Evolutionary conservation across 2,113 vertebrate species (phyloP).

Genomic region (Phyllostomus discolor): DNA sequence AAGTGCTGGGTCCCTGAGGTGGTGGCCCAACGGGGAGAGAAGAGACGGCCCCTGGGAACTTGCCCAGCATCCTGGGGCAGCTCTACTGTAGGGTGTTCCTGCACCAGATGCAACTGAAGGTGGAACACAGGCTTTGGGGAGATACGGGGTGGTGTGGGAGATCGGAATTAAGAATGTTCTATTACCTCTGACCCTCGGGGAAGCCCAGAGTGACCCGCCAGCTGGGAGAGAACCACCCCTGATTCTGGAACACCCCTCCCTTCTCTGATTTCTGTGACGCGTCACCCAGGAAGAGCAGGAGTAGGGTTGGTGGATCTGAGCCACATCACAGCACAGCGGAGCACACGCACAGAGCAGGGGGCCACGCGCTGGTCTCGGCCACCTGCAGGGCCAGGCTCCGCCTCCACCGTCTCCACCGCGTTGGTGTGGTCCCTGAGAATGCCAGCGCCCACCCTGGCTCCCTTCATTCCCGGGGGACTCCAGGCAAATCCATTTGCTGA

Average conservation of each 20-base stretch:
- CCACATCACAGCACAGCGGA: not conserved
- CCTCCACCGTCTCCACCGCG: not conserved
- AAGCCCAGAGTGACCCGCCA: not conserved
- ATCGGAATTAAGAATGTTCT: not conserved
- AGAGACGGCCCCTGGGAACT: not conserved
- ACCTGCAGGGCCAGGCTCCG: too few relatives aligned
- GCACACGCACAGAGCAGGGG: not conserved
- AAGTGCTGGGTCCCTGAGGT: not conserved
- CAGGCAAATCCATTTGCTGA: not conserved
- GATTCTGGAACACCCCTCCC: not conserved
- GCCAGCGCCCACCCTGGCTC: not conserved
- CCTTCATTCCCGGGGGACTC: not conserved
- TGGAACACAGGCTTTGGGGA: not conserved
- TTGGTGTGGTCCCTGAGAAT: rapidly evolving
- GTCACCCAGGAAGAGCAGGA: not conserved
- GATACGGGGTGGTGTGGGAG: too few relatives aligned
- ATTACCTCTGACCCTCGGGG: not conserved
- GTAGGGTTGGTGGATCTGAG: not conserved
- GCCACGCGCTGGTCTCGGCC: not conserved
- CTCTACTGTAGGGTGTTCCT: rapidly evolving
- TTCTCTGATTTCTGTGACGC: not conserved
- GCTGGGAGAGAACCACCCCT: not conserved
- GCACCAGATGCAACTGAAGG: not conserved
- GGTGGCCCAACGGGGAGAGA: not conserved
- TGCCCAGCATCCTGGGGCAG: not conserved